Percentiles rank a stretch among this genome's conserved stretches.
These are phyloP conservation scores for Drosophila dunni DNA, from an alignment of 1,140 invertebrate genomes.

Conservation along the genomic window DNA sequence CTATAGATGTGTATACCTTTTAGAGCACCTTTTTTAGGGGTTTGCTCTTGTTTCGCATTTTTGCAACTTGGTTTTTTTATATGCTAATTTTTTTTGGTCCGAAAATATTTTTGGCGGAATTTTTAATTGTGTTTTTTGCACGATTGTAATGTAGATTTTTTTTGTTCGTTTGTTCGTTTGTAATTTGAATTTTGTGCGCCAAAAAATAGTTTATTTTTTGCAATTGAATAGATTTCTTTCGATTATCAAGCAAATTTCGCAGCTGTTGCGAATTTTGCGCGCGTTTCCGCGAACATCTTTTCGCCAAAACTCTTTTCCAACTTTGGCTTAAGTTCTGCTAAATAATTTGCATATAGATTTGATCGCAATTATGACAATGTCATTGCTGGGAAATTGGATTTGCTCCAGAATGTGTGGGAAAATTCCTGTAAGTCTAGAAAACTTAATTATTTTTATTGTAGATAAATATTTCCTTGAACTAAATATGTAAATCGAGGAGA, in stretches of 20 bases:
- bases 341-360: slow-evolving; percentile 57
- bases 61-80: slow-evolving; percentile 61
- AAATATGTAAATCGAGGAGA: too few relatives aligned
- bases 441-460: not conserved
- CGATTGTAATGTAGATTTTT: slow-evolving; percentile 82
- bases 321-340: slow-evolving; percentile 10
- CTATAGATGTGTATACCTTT: not conserved
- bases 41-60: slow-evolving; percentile 60
- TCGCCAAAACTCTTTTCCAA: slow-evolving; percentile 13
- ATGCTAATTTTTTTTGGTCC: slow-evolving; percentile 65
- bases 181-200: slow-evolving; percentile 74
- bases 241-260: slow-evolving; percentile 49
- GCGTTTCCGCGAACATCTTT: slow-evolving; percentile 31
- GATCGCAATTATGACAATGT: slow-evolving; percentile 51
- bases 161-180: slow-evolving; percentile 59
- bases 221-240: slow-evolving; percentile 72
- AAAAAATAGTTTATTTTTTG: slow-evolving; percentile 67
- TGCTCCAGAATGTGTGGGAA: slow-evolving; percentile 11
- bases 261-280: slow-evolving; percentile 60
- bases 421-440: not conserved
- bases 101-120: slow-evolving; percentile 57
- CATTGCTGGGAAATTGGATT: not conserved
- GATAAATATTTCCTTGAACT: too few relatives aligned
- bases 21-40: slow-evolving; percentile 48
- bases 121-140: slow-evolving; percentile 75